Percentiles rank a stretch among this genome's conserved stretches.
phyloP scores from a whole-genome alignment of 1,140 invertebrate genomes.

The Potamilus streckersoni region DNA sequence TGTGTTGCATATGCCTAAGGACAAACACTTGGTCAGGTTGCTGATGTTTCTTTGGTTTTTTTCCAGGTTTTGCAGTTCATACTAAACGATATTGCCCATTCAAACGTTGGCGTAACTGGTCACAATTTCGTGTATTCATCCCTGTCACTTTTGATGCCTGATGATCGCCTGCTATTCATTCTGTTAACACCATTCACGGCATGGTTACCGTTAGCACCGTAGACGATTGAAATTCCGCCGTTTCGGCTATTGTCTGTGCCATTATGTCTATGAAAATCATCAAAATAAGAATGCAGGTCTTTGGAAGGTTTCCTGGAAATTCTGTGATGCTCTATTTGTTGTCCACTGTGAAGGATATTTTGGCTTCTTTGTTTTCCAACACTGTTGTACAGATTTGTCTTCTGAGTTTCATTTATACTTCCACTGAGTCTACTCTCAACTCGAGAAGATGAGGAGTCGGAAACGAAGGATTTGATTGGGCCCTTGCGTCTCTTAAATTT shows the following conservation, averaged over 20 bases:
- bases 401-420: conserved; percentile 19
- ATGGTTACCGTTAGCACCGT: no score
- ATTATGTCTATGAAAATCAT: conserved; percentile 2
- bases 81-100: no score
- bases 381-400: conserved; percentile 25
- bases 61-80: no score
- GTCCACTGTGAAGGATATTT: conserved; percentile 19
- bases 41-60: no score
- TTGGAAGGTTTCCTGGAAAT: conserved; percentile 39
- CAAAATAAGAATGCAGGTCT: conserved; percentile 24
- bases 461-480: conserved; percentile 44
- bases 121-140: no score
- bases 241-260: background rate
- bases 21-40: no score
- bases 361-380: conserved; percentile 11
- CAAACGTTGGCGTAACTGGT: no score
- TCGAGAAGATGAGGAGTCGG: conserved; percentile 54
- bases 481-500: conserved; percentile 58
- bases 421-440: conserved; percentile 33
- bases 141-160: no score
- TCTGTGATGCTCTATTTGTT: conserved; percentile 30
- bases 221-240: no score
- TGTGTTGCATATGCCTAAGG: no score
- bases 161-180: no score
- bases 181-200: no score